Evolutionary conservation across 2,888 invertebrate species (phyloP).

Genomic region (Miltochrista miniata): DNA sequence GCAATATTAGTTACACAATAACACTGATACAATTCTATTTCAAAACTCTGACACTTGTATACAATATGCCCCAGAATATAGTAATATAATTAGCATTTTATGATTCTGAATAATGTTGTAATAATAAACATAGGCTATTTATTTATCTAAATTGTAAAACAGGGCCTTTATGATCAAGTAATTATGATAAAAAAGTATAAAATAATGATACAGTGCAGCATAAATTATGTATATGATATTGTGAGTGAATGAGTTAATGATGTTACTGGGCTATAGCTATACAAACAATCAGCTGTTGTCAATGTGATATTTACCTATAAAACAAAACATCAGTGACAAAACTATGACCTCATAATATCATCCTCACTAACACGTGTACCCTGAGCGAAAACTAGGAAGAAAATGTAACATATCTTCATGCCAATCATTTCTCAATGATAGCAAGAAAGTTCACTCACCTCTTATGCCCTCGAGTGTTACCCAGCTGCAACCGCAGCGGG

Average conservation of each 20-base stretch:
- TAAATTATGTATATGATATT: too few species aligned
- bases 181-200: too few species aligned
- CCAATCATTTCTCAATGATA: slow-evolving; percentile 41
- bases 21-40: too few species aligned
- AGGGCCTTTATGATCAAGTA: too few species aligned
- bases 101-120: too few species aligned
- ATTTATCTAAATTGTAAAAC: too few species aligned
- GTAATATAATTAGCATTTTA: too few species aligned
- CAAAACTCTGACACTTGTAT: too few species aligned
- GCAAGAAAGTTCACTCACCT: slow-evolving; percentile 66
- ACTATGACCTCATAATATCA: slow-evolving; percentile 25
- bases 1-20: too few species aligned
- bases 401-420: slow-evolving; percentile 36
- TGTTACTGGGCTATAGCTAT: slow-evolving; percentile 22
- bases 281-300: slow-evolving; percentile 40
- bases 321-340: slow-evolving; percentile 25
- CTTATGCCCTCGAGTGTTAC: slow-evolving; percentile 83
- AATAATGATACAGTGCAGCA: too few species aligned
- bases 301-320: slow-evolving; percentile 24
- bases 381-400: slow-evolving; percentile 26
- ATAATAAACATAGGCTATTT: background rate
- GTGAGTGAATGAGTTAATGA: background rate
- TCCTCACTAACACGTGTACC: too few species aligned
- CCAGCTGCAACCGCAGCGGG: slow-evolving; percentile 92
- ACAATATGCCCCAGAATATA: too few species aligned